A percentile compares a stretch with the other conserved stretches of the same genome.
These are phyloP conservation scores for Sebastiscus albofasciatus DNA, from an alignment of 2,797 vertebrate species.

Conservation along the genomic window DNA sequence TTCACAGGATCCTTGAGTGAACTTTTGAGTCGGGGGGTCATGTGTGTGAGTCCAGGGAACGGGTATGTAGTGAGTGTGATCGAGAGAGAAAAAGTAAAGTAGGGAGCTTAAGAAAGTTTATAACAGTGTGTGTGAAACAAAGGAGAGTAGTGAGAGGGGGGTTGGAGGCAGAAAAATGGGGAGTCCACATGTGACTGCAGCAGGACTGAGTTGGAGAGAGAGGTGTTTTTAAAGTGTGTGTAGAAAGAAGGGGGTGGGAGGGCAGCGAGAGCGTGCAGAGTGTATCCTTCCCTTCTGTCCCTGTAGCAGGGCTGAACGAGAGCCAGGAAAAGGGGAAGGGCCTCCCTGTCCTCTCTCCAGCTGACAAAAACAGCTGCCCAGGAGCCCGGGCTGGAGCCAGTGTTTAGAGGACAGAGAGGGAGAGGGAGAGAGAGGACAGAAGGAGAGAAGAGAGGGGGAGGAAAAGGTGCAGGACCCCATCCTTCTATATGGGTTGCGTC, in stretches of 20 bases:
- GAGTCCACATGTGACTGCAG: conserved; percentile 40
- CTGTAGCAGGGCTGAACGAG: conserved; percentile 56
- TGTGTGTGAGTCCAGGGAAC: neutral
- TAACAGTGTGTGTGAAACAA: conserved; percentile 30
- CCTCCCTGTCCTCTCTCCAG: conserved; percentile 72
- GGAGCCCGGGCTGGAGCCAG: conserved; percentile 59
- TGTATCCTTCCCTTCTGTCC: conserved; percentile 65
- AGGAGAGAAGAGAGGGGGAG: conserved; percentile 11
- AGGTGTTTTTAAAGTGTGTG: conserved; percentile 60
- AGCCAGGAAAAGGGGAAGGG: conserved; percentile 83
- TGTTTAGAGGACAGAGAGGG: conserved; percentile 38
- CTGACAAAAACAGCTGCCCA: conserved; percentile 88
- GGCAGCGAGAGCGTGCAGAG: conserved; percentile 28
- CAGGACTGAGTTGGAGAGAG: conserved; percentile 32
- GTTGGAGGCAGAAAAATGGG: conserved; percentile 27
- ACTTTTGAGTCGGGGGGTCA: neutral
- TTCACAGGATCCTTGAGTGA: neutral
- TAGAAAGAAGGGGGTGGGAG: neutral
- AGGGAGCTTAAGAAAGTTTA: conserved; percentile 11
- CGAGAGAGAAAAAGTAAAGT: neutral
- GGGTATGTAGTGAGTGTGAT: neutral
- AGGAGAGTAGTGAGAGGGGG: conserved; percentile 14
- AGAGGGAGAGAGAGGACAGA: conserved; percentile 47
- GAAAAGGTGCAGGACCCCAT: conserved; percentile 33
- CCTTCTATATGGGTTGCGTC: conserved; percentile 84